Evolutionary conservation across 2,797 vertebrate species (phyloP).

Genomic region (Callimico goeldii): DNA sequence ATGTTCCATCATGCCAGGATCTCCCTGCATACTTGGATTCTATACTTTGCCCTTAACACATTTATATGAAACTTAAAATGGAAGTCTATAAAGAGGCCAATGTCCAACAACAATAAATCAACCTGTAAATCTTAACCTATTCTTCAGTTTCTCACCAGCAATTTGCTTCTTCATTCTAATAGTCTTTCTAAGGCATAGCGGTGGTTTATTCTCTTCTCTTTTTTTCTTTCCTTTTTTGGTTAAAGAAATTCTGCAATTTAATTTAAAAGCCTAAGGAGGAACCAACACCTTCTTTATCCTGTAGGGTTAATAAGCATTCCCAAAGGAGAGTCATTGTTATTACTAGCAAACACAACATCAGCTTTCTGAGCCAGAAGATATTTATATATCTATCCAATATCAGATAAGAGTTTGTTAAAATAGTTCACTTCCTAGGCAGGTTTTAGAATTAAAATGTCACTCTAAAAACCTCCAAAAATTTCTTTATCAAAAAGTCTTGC

Average conservation of each 20-base stretch:
- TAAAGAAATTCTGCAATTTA: background rate
- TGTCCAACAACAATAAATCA: constrained; percentile 11
- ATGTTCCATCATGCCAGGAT: background rate
- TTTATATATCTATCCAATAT: background rate
- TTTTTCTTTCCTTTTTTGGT: background rate
- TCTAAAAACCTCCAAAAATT: background rate
- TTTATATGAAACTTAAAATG: constrained; percentile 44
- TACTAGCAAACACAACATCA: background rate
- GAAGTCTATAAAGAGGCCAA: constrained; percentile 28
- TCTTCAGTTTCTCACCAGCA: background rate
- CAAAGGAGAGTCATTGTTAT: background rate
- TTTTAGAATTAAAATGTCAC: background rate
- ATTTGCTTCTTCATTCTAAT: background rate
- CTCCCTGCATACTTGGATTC: background rate
- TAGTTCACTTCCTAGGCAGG: background rate
- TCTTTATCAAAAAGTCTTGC: background rate
- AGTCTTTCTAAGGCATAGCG: background rate
- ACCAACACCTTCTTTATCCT: background rate
- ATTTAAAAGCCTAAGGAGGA: background rate
- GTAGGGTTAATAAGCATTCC: background rate
- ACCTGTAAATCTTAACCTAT: background rate
- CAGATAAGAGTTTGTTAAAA: background rate
- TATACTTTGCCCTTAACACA: constrained; percentile 26
- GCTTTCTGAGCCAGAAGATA: background rate
- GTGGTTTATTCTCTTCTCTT: background rate